phyloP scores from a whole-genome alignment of 2,113 vertebrate species.

The Taurulus bubalis region DNA sequence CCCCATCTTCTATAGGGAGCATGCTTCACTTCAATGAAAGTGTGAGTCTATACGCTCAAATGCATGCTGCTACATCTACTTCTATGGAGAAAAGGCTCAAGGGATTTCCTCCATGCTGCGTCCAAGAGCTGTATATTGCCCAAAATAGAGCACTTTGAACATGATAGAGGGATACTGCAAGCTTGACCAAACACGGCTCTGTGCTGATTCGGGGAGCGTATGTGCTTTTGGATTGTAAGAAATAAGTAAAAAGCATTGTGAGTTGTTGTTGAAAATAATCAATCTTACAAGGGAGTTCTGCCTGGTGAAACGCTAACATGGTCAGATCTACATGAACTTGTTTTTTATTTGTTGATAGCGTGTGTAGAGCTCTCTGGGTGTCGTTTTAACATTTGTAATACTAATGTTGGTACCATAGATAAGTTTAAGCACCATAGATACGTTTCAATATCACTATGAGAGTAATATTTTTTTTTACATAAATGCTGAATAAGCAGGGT shows the following conservation, averaged over 20 bases:
- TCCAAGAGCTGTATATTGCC: not conserved
- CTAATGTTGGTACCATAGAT: not conserved
- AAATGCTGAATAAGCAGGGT: not conserved
- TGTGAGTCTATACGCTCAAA: conserved; percentile 22
- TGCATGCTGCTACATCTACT: conserved; percentile 5
- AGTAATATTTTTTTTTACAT: not conserved
- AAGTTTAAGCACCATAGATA: not conserved
- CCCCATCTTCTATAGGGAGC: conserved; percentile 28
- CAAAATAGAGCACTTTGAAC: conserved; percentile 52
- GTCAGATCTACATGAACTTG: not conserved
- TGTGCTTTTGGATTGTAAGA: not conserved
- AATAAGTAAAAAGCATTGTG: not conserved
- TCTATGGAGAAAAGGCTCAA: conserved; percentile 2
- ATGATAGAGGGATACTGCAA: conserved; percentile 13
- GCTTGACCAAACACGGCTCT: conserved; percentile 12
- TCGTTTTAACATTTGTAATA: no score
- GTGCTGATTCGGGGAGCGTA: not conserved
- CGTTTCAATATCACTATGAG: not conserved
- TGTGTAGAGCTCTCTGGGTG: not conserved
- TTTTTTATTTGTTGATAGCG: not conserved
- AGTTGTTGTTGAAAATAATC: not conserved
- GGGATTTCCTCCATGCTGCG: conserved; percentile 3
- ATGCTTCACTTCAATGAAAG: conserved; percentile 24
- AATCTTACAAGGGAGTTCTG: not conserved
- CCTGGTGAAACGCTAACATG: no score